phyloP scores from a whole-genome alignment of 2,888 invertebrate species.

The Suillia variegata region DNA sequence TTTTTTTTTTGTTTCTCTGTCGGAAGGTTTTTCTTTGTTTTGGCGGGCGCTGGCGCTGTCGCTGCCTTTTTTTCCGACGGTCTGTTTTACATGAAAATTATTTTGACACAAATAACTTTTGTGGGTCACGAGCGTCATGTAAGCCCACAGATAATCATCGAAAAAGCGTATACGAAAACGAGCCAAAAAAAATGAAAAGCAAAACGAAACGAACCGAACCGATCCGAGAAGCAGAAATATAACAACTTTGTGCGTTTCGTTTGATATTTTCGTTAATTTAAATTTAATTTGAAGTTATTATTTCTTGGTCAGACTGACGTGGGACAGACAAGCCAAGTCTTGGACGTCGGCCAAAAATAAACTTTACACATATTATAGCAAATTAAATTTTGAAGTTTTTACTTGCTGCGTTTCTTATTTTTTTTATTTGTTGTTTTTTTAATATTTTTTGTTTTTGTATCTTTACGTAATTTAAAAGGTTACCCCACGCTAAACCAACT shows the following conservation, averaged over 20 bases:
- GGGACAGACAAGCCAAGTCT: too few relatives aligned
- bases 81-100: conserved; percentile 45
- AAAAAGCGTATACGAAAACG: too few relatives aligned
- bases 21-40: not conserved
- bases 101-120: conserved; percentile 50
- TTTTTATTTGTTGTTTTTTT: too few relatives aligned
- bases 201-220: not conserved
- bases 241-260: not conserved
- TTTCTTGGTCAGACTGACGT: too few relatives aligned
- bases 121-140: conserved; percentile 54
- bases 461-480: too few relatives aligned
- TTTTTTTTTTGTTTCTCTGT: too few relatives aligned
- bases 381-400: not conserved
- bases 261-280: not conserved
- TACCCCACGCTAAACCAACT: not conserved
- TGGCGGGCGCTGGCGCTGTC: not conserved
- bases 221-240: not conserved
- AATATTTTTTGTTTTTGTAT: too few relatives aligned
- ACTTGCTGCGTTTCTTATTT: too few relatives aligned
- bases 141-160: conserved; percentile 16
- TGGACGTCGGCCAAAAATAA: too few relatives aligned
- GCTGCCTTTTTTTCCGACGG: conserved; percentile 14
- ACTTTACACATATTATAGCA: not conserved
- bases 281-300: not conserved
- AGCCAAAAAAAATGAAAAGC: too few relatives aligned